A percentile compares a stretch with the other conserved stretches of the same genome.
Conservation (phyloP, 1,140 invertebrate genomes). For the Hypothenemus hampei region DNA sequence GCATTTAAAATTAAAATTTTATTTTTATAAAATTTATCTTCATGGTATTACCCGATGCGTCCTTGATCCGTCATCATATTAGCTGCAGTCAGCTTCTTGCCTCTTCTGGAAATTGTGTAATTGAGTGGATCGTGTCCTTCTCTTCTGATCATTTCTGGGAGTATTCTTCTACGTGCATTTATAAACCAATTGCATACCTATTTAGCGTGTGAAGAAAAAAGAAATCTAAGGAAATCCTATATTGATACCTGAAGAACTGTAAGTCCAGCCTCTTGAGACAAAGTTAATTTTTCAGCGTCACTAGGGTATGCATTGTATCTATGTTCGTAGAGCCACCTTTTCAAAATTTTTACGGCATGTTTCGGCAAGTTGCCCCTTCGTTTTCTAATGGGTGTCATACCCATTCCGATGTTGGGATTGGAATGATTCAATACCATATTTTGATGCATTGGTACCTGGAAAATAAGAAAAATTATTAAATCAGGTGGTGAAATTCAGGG, state of each 20-base stretch:
- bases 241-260: constrained; percentile 61
- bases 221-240: background rate
- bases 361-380: constrained; percentile 87
- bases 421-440: constrained; percentile 19
- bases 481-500: background rate
- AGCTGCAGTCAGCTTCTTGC: constrained; percentile 58
- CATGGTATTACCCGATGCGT: constrained; percentile 28
- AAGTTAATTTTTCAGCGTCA: constrained; percentile 79
- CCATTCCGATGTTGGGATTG: constrained; percentile 26
- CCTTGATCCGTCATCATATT: constrained; percentile 36
- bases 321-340: constrained; percentile 88
- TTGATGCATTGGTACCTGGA: constrained; percentile 20
- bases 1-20: too few species aligned
- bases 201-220: background rate
- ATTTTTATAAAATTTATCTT: too few species aligned
- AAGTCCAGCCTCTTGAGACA: constrained; percentile 81
- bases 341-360: constrained; percentile 84
- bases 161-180: constrained; percentile 82
- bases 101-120: constrained; percentile 85
- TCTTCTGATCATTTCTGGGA: constrained; percentile 86
- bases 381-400: constrained; percentile 27
- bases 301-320: constrained; percentile 93
- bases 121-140: constrained; percentile 88
- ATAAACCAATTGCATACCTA: constrained; percentile 94
- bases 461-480: background rate